Evolutionary conservation across 2,113 vertebrate species (phyloP), one percentile per base, ranked within the genome.

Genomic region (Festucalex cinctus): DNA sequence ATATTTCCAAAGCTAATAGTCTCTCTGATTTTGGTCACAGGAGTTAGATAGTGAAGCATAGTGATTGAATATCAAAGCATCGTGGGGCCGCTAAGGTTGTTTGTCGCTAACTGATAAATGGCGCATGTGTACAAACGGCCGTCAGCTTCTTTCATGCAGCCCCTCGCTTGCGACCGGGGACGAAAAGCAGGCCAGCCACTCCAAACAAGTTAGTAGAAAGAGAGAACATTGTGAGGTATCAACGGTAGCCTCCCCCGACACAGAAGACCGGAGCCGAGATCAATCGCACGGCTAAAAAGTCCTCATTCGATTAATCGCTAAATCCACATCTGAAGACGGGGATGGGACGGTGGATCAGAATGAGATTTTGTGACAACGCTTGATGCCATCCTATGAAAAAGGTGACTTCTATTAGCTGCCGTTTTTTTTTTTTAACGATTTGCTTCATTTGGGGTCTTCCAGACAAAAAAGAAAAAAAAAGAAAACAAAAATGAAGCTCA

Each of bases 21-120:
- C 82, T 86, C 85, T 88, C 82, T 80, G 82, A 92, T 93, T 92
- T 62, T 92, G 91, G 91, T 92, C 91, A 92, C 86, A 85, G 76
- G 89, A 88, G 87, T 87, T 85, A 88, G 85, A 90, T 59, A 79
- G 80, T 83, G 84, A 88, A 88, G 88, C 85, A 86, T 79, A 83
- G 83, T 80, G 73, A 86, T 72, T 79, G 64, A 82, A 78, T 78
- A 78, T 78, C 70, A 77, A 78, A 75, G 80, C 85, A 71, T 57
- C 22, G 71, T 69, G 72, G 51, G 59, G 68, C 74, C 76, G 79
- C 73, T 64, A 41, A 74, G 74, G 66, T 76, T 43, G 74, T 73
- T 75, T 6, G 8, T 57, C 26, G 26, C 14, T 57, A 75, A 77
- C 68, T 72, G 70, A 80, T 69, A 82, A n/a, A 78, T 74, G 51